Conservation (phyloP, 2,797 vertebrate species). For the Masticophis lateralis region DNA sequence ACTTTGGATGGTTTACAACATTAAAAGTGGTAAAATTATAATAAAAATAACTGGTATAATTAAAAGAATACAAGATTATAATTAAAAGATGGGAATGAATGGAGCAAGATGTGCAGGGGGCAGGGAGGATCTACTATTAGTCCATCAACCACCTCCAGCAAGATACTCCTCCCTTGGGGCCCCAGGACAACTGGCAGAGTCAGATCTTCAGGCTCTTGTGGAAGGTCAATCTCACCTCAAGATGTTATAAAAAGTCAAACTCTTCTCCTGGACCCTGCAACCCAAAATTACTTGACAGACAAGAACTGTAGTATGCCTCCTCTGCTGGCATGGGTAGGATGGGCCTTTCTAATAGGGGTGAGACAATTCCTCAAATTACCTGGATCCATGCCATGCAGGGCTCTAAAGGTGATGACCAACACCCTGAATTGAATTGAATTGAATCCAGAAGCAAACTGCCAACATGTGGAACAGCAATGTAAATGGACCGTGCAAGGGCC, state of each 20-base stretch:
- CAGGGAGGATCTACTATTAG: no score
- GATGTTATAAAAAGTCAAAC: background rate
- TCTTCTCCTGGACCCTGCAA: background rate
- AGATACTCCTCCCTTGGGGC: background rate
- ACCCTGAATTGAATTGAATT: background rate
- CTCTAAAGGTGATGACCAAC: background rate
- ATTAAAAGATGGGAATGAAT: background rate
- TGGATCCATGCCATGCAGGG: background rate
- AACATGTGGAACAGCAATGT: background rate
- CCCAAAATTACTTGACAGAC: background rate
- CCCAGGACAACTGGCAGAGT: background rate
- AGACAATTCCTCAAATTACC: background rate
- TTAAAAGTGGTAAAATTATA: no score
- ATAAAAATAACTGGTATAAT: background rate
- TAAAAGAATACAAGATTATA: background rate
- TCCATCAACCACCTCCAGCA: background rate
- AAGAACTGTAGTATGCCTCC: background rate
- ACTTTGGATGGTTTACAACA: no score
- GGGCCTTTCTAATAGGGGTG: background rate
- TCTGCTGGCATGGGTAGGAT: background rate
- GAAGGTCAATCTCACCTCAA: background rate
- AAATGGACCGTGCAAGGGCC: background rate
- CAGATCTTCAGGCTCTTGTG: background rate
- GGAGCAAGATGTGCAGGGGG: background rate
- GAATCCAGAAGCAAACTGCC: background rate